Conservation (phyloP, 2,113 vertebrate genomes). For the Acanthisitta chloris region DNA sequence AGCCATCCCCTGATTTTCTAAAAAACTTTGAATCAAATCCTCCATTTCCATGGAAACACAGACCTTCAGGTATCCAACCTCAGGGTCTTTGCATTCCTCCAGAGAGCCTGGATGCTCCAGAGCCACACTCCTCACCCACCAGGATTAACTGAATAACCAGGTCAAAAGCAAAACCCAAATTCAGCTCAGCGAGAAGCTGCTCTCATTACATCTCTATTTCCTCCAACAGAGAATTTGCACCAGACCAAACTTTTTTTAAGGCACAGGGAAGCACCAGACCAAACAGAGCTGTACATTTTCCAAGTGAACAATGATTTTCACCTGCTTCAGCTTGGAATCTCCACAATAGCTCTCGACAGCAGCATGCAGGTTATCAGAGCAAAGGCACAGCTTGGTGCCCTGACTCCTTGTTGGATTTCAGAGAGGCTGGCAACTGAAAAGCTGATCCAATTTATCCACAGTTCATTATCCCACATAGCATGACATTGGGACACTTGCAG, state of each 20-base stretch:
- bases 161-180: background rate
- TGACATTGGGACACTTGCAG: background rate
- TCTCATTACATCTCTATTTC: background rate
- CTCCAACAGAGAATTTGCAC: background rate
- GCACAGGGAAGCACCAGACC: background rate
- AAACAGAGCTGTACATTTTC: background rate
- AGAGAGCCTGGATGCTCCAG: background rate
- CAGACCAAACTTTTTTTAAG: background rate
- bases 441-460: constrained; percentile 48
- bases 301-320: background rate
- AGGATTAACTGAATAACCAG: background rate
- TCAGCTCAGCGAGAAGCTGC: background rate
- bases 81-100: background rate
- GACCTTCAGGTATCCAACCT: background rate
- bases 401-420: constrained; percentile 27
- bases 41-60: background rate
- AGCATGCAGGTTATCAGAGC: background rate
- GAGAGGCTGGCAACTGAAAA: constrained; percentile 14
- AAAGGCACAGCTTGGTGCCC: constrained; percentile 40
- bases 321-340: background rate
- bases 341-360: background rate
- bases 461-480: constrained; percentile 41
- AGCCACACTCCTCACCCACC: background rate
- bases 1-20: too few species aligned
- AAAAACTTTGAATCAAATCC: background rate